These are phyloP conservation scores for Ectemnius continuus DNA, from an alignment of 2,888 invertebrate genomes.

Conservation along the genomic window DNA sequence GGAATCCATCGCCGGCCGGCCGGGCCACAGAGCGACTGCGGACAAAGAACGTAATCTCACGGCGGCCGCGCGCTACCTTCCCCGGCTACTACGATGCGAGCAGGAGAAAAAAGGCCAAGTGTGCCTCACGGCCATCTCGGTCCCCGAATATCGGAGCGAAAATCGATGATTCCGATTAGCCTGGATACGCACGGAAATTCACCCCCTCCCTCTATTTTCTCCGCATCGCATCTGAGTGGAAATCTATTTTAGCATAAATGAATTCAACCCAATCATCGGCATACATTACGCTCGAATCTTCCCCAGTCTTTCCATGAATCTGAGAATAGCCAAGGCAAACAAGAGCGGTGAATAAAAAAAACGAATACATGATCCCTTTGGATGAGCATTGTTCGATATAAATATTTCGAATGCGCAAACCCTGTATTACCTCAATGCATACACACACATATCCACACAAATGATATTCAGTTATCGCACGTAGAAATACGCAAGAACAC, in stretches of 20 bases:
- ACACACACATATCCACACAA: no score
- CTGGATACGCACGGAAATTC: neutral
- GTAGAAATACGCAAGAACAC: neutral
- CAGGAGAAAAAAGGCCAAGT: slow-evolving; percentile 22
- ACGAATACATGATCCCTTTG: no score
- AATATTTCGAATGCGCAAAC: no score
- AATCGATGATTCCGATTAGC: slow-evolving; percentile 34
- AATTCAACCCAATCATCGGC: no score
- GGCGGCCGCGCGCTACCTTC: slow-evolving; percentile 35
- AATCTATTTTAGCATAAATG: neutral
- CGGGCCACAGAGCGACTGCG: slow-evolving; percentile 34
- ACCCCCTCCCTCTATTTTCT: neutral
- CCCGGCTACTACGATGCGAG: slow-evolving; percentile 5
- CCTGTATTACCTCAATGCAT: no score
- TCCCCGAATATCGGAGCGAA: slow-evolving; percentile 34
- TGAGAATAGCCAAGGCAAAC: no score
- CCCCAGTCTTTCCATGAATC: no score
- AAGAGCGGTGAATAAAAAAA: no score
- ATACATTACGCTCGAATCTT: no score
- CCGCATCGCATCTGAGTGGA: neutral
- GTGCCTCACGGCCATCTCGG: slow-evolving; percentile 32
- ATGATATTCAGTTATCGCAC: neutral
- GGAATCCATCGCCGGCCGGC: slow-evolving; percentile 62
- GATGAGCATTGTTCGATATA: no score
- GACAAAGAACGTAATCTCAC: slow-evolving; percentile 64